Conservation (phyloP, 2,113 vertebrate genomes). For the Ptilorrhoa leucosticta region DNA sequence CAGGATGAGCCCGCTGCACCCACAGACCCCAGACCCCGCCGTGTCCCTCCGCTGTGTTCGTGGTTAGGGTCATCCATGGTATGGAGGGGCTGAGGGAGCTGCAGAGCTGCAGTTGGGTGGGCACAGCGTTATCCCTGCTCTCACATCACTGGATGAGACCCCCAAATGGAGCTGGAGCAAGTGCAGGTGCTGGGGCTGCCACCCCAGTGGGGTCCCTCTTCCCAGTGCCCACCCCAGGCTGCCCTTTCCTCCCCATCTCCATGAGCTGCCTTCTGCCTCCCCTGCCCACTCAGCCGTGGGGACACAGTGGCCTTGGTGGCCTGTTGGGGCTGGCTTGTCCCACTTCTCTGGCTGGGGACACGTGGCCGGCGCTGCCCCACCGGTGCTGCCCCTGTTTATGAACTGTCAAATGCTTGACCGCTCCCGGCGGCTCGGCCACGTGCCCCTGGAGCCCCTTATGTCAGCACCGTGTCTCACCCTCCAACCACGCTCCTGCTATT, state of each 20-base stretch:
- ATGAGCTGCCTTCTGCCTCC: not conserved
- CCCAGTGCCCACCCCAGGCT: fast-evolving
- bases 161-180: not conserved
- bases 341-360: not conserved
- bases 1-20: fast-evolving
- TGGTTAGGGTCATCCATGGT: not conserved
- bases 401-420: not conserved
- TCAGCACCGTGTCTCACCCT: not conserved
- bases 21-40: fast-evolving
- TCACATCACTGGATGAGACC: fast-evolving
- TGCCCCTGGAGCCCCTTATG: fast-evolving
- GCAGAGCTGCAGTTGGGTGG: fast-evolving
- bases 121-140: fast-evolving
- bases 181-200: not conserved
- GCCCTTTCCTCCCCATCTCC: not conserved
- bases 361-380: fast-evolving
- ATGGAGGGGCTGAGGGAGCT: not conserved
- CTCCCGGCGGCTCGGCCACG: fast-evolving
- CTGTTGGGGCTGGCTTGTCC: fast-evolving
- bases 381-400: not conserved
- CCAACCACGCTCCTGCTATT: not conserved
- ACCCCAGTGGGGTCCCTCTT: not conserved
- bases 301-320: not conserved
- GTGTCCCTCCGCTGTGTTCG: fast-evolving
- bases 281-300: fast-evolving